These are phyloP conservation scores for Parasteatoda lunata DNA, from an alignment of 2,888 invertebrate species.

Conservation along the genomic window DNA sequence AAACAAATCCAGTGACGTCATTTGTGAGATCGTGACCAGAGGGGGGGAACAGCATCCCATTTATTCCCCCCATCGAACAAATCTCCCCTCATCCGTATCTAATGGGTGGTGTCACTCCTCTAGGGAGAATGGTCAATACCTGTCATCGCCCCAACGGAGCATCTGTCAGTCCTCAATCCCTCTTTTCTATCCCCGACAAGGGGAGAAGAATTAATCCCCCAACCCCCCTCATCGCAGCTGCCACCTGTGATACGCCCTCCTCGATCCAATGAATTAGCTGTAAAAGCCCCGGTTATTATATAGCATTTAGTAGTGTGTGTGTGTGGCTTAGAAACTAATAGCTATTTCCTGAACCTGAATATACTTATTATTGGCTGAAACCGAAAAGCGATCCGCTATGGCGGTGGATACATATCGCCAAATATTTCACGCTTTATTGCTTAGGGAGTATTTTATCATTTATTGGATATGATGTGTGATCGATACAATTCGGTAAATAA, in stretches of 20 bases:
- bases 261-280: not conserved
- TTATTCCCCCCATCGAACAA: constrained; percentile 9
- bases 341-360: not conserved
- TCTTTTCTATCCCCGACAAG: not conserved
- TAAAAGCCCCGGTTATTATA: not conserved
- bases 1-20: constrained; percentile 34
- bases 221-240: constrained; percentile 9
- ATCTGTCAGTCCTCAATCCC: constrained; percentile 41
- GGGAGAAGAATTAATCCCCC: not conserved
- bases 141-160: constrained; percentile 44
- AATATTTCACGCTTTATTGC: not conserved
- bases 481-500: too few relatives aligned
- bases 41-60: not conserved
- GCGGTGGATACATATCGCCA: not conserved
- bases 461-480: too few relatives aligned
- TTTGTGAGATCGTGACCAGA: not conserved
- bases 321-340: not conserved
- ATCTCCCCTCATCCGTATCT: constrained; percentile 48
- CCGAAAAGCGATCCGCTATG: not conserved
- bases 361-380: not conserved
- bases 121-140: constrained; percentile 43
- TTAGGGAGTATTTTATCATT: not conserved
- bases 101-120: constrained; percentile 51
- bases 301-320: not conserved
- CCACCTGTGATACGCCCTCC: constrained; percentile 36